Conservation (phyloP, 2,888 invertebrate species). For the Empis livida region DNA sequence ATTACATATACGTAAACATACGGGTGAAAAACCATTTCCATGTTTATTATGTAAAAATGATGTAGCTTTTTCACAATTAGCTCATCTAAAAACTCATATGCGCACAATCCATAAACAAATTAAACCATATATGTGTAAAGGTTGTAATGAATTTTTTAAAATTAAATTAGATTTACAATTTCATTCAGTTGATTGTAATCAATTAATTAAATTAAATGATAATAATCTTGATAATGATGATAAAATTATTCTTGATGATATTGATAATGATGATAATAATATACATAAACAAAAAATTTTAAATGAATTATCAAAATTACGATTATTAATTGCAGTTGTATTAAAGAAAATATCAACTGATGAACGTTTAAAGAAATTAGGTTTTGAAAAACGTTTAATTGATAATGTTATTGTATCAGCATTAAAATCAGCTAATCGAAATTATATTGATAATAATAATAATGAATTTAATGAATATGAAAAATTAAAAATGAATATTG, state of each 20-base stretch:
- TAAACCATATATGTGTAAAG: slow-evolving; percentile 63
- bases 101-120: slow-evolving; percentile 66
- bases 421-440: slow-evolving; percentile 57
- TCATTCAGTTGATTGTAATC: slow-evolving; percentile 44
- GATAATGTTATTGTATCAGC: slow-evolving; percentile 72
- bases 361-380: slow-evolving; percentile 61
- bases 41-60: slow-evolving; percentile 49
- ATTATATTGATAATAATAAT: slow-evolving; percentile 46
- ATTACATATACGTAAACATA: slow-evolving; percentile 68
- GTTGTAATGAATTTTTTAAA: slow-evolving; percentile 61
- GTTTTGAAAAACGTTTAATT: slow-evolving; percentile 58
- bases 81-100: slow-evolving; percentile 83
- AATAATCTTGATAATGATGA: slow-evolving; percentile 4
- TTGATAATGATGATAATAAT: slow-evolving; percentile 22
- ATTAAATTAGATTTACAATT: slow-evolving; percentile 58
- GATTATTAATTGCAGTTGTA: slow-evolving; percentile 65
- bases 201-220: slow-evolving; percentile 9
- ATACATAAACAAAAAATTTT: slow-evolving; percentile 29
- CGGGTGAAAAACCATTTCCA: slow-evolving; percentile 73
- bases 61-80: slow-evolving; percentile 65
- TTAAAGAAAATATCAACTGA: slow-evolving; percentile 73
- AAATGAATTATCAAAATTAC: slow-evolving; percentile 58
- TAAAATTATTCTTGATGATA: background rate
- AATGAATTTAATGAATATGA: slow-evolving; percentile 40
- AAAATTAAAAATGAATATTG: slow-evolving; percentile 59